Base-by-base conservation (phyloP, 2,113 vertebrate species). In the Nycticorax nycticorax region DNA sequence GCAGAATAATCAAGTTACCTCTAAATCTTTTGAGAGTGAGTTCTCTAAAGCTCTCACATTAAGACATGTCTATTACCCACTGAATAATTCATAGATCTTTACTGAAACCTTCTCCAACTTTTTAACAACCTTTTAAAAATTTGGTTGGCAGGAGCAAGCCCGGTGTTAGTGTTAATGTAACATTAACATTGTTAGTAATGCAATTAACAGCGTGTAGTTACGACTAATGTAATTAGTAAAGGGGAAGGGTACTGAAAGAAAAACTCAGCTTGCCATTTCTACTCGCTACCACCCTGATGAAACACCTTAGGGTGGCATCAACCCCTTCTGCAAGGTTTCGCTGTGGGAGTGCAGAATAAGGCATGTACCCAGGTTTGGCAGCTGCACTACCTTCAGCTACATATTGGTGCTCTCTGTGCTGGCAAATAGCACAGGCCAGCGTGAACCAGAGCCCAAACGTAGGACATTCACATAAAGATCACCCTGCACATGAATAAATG, bases 51-150 rank as follows among this genome's bases (percentile, higher is more conserved):
- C 41, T 87, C 56, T 92, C 62, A 22, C 74, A 56, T 59, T 90
- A 93, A 88, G 78, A 85, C 19, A 27, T 9, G 32, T 76, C 66
- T 96, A 28, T 81, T 71, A 39, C 14, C 20, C 26, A 10, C 41
- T 93, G 71, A 72, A 82, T 92, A 94, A 91, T 95, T 78, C 59
- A 93, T 35, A 57, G 35, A 41, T 52, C 35, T 87, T 81, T 75
- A 64, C 67, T 64, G 52, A 92, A 89, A 72, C 15, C 37, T 68
- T 63, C 16, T 80, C 37, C 22, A 57, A 24, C 8, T 43, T 89
- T 89, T 78, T 74, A 89, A 47, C 15, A 76, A 52, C 37, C 56
- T n/a, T 84, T 84, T 32, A 72, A 89, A 95, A 59, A 72, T 63
- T n/a, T 30, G 20, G 26, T 76, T 81, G 23, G 35, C 27, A 43